Evolutionary conservation across 2,888 invertebrate species (phyloP).

Genomic region (Diplolepis rosae): DNA sequence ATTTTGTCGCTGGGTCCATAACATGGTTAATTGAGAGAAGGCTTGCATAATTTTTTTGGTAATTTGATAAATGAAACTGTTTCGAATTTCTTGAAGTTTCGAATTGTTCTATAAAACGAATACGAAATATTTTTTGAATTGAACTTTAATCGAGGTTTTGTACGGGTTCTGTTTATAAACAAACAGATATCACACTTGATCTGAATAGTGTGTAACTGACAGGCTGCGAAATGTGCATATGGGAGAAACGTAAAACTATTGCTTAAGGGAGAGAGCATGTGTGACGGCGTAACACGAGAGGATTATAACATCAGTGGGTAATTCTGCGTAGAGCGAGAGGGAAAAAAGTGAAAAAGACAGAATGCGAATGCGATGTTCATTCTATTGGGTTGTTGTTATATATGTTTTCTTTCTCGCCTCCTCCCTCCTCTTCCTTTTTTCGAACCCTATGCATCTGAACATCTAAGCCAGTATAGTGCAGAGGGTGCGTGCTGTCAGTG

Average conservation of each 20-base stretch:
- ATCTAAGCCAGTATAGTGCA: constrained; percentile 31
- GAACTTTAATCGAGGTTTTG: not conserved
- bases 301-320: constrained; percentile 73
- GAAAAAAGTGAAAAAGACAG: constrained; percentile 30
- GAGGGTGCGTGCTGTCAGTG: constrained; percentile 70
- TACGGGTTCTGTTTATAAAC: not conserved
- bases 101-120: not conserved
- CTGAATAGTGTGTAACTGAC: constrained; percentile 29
- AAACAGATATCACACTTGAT: constrained; percentile 30
- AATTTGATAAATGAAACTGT: too few relatives aligned
- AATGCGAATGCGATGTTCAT: constrained; percentile 65
- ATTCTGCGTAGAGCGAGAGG: constrained; percentile 55
- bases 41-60: too few relatives aligned
- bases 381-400: constrained; percentile 62
- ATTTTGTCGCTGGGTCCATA: too few relatives aligned
- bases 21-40: too few relatives aligned
- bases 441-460: constrained; percentile 32
- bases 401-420: constrained; percentile 64
- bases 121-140: too few relatives aligned
- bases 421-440: constrained; percentile 40
- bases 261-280: constrained; percentile 66
- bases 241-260: constrained; percentile 59
- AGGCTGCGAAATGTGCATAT: constrained; percentile 62
- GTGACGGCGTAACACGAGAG: constrained; percentile 72
- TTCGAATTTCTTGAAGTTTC: not conserved